Base-by-base conservation (phyloP, 92 coral and sea anemone genomes). In the Palythoa grandis region DNA sequence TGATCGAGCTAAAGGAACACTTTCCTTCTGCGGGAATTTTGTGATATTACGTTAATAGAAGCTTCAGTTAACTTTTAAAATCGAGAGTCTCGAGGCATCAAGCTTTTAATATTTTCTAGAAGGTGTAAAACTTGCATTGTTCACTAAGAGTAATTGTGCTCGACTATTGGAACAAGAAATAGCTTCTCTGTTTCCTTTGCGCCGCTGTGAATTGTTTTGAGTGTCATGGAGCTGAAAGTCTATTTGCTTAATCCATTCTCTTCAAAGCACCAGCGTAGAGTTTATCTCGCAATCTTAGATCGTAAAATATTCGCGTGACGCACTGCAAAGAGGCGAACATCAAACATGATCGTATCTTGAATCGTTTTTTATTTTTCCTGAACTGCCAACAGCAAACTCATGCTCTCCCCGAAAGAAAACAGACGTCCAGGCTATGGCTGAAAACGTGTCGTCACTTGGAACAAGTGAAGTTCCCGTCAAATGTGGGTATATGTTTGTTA, bases 401-500 rank as follows among this genome's bases (percentile, higher is more conserved):
- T 80, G 85, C 47, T 61, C 65, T 78, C 89, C 39, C 37, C 17
- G 61, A 37, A 47, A 39, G 73, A 20, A 14, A 11, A 63, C 17
- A 39, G 22, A 7, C 85, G n/a, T n/a, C n/a, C 74, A 23, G 58
- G 24, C 23, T 47, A 80, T 80, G 85, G 60, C 85, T 38, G 70
- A 47, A 52, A 47, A 43, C 52, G 57, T 77, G 23, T 53, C 19
- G 67, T 50, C 43, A 8, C 10, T 57, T 24, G 20, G 25, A 38
- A 23, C 53, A 35, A 60, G 56, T 25, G 56, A 69, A 60, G 88
- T 84, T 11, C 78, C 91, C 22, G 83, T 90, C 72, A 94, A 92
- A 83, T 91, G 89, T 83, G 98, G 98, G 4, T 87, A 94, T 84
- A 87, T 94, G 88, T 83, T 86, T 90, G 91, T 94, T 52, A 94